phyloP scores from a whole-genome alignment of 2,888 invertebrate species.

The Ochropacha duplaris region DNA sequence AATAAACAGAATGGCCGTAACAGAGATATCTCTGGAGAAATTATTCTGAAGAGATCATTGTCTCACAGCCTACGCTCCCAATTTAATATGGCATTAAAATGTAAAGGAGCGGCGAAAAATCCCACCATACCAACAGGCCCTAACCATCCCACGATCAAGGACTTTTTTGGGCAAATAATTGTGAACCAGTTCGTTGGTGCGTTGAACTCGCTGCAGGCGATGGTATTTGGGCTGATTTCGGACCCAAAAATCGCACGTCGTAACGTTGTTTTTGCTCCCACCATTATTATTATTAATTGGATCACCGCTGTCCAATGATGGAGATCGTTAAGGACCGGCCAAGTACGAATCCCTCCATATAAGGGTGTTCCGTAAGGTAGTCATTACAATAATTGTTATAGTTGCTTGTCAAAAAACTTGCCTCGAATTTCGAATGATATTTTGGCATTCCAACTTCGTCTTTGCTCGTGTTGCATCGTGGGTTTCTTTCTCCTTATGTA shows the following conservation, averaged over 20 bases:
- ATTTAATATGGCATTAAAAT: slow-evolving; percentile 28
- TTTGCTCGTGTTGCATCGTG: not conserved
- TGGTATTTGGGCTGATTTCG: slow-evolving; percentile 74
- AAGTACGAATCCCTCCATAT: slow-evolving; percentile 30
- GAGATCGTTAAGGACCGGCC: slow-evolving; percentile 56
- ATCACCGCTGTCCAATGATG: slow-evolving; percentile 64
- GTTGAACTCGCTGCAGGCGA: slow-evolving; percentile 59
- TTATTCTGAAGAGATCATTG: not conserved
- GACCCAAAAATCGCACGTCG: slow-evolving; percentile 72
- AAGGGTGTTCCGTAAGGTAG: slow-evolving; percentile 38
- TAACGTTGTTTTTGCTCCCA: slow-evolving; percentile 69
- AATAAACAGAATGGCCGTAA: not conserved
- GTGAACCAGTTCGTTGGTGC: slow-evolving; percentile 66
- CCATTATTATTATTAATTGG: slow-evolving; percentile 80
- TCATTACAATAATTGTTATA: slow-evolving; percentile 3
- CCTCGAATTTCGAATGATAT: not conserved
- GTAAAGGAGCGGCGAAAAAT: slow-evolving; percentile 44
- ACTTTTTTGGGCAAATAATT: slow-evolving; percentile 74
- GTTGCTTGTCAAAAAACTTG: not conserved
- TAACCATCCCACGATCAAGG: slow-evolving; percentile 45
- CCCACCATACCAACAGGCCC: slow-evolving; percentile 38
- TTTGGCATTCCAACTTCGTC: not conserved
- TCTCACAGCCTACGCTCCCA: not conserved
- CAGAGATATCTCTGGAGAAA: not conserved
- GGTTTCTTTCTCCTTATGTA: not conserved